Evolutionary conservation across 2,888 invertebrate genomes (phyloP), one percentile per base, ranked within the genome.

Genomic region (Dysmachus trigonus): DNA sequence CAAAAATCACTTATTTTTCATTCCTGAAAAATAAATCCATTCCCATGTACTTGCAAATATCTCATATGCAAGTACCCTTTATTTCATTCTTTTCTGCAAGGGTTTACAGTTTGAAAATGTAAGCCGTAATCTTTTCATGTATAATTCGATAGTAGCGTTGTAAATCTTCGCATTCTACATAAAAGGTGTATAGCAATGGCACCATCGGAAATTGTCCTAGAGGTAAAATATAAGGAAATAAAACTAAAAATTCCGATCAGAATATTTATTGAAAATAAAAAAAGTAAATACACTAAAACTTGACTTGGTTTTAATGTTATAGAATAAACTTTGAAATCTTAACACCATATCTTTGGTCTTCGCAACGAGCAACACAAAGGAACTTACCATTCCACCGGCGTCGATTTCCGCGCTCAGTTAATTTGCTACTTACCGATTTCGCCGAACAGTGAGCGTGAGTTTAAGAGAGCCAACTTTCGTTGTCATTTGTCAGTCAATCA

Each of bases 401-500:
- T 3, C n/a, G 27, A 22, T 22, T 62, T 41, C 38, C 3, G 62
- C 62, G 62, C 62, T 62, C 62, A 62, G 27, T 27, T 22, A 22
- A 27, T 7, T 62, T 27, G 22, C 27, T 62, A 62, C 62, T 62
- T 62, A 62, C 62, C 62, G 62, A 22, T 10, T 62, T 62, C 62
- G 62, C 62, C n/a, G 27, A 62, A 27, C 62, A 22, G 62, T 62
- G 62, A 62, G 62, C 62, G 62, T 62, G 62, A 62, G 62, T 27
- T 62, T 62, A 62, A 62, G 62, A 62, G 62, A 62, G 62, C 62
- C 62, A 62, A 62, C 62, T 62, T 62, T 81, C 81, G 81, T 31
- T 22, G 81, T 62, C 81, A 47, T 53, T 53, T 30, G 53, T 51
- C 81, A 79, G 81, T 81, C 81, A 47, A 22, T 81, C 81, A 53